These are phyloP conservation scores for Leptinotarsa defecta DNA, from an alignment of 1,140 invertebrate genomes.

Conservation along the genomic window DNA sequence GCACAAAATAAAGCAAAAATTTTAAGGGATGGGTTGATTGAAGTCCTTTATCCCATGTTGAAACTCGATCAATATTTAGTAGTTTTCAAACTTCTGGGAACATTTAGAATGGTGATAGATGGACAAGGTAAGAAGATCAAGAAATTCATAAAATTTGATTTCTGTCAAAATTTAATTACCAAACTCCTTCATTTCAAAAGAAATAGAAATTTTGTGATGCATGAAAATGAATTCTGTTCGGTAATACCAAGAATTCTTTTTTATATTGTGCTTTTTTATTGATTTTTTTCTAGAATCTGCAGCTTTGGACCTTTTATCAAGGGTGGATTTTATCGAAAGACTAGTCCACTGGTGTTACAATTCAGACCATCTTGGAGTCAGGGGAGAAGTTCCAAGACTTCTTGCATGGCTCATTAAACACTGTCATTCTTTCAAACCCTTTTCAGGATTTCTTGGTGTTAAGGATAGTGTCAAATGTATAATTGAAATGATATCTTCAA, in stretches of 20 bases:
- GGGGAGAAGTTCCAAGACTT: slow-evolving; percentile 81
- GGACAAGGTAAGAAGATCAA: slow-evolving; percentile 64
- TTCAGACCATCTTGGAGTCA: slow-evolving; percentile 80
- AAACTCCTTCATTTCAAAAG: too few species aligned
- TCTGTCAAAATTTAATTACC: too few species aligned
- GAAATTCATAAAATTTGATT: too few species aligned
- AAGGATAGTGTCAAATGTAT: slow-evolving; percentile 73
- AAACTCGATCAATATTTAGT: slow-evolving; percentile 77
- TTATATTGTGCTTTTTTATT: neutral
- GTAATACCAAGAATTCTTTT: neutral
- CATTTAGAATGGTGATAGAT: slow-evolving; percentile 83
- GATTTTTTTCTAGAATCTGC: slow-evolving; percentile 61
- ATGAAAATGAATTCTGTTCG: neutral
- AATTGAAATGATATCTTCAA: slow-evolving; percentile 78
- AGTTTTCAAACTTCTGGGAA: slow-evolving; percentile 84
- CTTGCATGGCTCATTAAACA: slow-evolving; percentile 83
- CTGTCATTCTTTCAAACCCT: slow-evolving; percentile 59
- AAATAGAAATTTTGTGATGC: neutral
- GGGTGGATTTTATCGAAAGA: slow-evolving; percentile 64
- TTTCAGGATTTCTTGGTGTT: slow-evolving; percentile 66
- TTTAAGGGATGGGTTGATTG: slow-evolving; percentile 73
- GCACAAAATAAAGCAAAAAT: slow-evolving; percentile 74
- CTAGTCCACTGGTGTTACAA: slow-evolving; percentile 79
- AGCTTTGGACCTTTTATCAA: slow-evolving; percentile 64
- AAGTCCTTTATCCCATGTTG: slow-evolving; percentile 73